These are phyloP conservation scores for Caenorhabditis macrosperma DNA, from an alignment of 2,888 invertebrate genomes.

Conservation along the genomic window DNA sequence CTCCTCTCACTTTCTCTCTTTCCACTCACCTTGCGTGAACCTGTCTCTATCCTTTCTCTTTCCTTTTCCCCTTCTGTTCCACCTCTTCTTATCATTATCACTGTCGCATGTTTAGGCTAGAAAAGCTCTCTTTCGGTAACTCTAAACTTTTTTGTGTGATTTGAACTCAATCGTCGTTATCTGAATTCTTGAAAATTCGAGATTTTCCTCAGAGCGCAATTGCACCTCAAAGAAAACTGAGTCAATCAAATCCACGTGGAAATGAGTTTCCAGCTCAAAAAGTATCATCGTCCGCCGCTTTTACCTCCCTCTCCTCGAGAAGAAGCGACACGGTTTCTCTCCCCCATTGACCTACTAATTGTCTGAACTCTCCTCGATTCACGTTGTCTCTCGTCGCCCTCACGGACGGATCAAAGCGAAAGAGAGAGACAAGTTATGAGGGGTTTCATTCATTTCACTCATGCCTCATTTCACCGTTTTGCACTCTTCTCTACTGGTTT, in stretches of 20 bases:
- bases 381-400: constrained; percentile 12
- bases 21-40: constrained; percentile 1
- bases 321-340: constrained; percentile 4
- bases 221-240: too few relatives aligned
- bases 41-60: neutral
- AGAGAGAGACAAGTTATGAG: constrained; percentile 44
- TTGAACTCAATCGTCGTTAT: neutral
- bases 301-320: constrained; percentile 10
- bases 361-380: constrained; percentile 23
- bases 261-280: too few relatives aligned
- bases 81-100: neutral
- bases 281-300: neutral
- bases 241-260: too few relatives aligned
- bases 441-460: constrained; percentile 25
- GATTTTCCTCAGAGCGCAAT: too few relatives aligned
- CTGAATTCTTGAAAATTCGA: neutral
- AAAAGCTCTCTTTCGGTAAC: too few relatives aligned
- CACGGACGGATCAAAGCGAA: constrained; percentile 29
- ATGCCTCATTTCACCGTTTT: constrained; percentile 45
- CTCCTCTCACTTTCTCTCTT: constrained; percentile 30
- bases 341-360: constrained; percentile 54
- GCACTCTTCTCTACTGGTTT: constrained; percentile 8
- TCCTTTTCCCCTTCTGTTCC: constrained; percentile 9
- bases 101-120: too few relatives aligned
- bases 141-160: too few relatives aligned